Evolutionary conservation across 1,140 invertebrate genomes (phyloP).

Genomic region (Caerostris darwini): DNA sequence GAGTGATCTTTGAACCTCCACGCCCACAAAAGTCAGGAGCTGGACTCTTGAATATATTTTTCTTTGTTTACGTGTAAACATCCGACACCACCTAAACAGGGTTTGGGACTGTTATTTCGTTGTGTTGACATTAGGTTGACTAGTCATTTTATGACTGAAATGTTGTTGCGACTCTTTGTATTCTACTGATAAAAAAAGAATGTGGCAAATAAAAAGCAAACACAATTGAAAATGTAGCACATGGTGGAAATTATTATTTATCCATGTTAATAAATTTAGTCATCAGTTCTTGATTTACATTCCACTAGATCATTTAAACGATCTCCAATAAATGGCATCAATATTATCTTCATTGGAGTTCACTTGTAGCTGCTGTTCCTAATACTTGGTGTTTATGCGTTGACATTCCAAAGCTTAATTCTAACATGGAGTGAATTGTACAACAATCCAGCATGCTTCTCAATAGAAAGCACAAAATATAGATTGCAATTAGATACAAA

Average conservation of each 20-base stretch:
- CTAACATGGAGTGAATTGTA: slow-evolving; percentile 24
- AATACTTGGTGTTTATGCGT: slow-evolving; percentile 67
- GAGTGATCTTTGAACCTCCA: slow-evolving; percentile 58
- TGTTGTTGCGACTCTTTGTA: slow-evolving; percentile 72
- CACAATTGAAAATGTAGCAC: slow-evolving; percentile 19
- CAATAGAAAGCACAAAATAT: slow-evolving; percentile 62
- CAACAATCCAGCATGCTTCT: slow-evolving; percentile 48
- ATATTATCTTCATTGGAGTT: slow-evolving; percentile 66
- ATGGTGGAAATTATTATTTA: slow-evolving; percentile 36
- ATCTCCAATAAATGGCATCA: slow-evolving; percentile 54
- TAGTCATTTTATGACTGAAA: slow-evolving; percentile 76
- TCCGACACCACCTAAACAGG: slow-evolving; percentile 74
- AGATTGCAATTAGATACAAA: slow-evolving; percentile 49
- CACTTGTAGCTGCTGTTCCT: slow-evolving; percentile 72
- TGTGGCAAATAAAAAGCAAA: slow-evolving; percentile 51
- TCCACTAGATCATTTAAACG: slow-evolving; percentile 47
- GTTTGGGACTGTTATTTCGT: slow-evolving; percentile 77
- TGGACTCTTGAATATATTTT: slow-evolving; percentile 78
- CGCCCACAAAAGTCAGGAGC: slow-evolving; percentile 68
- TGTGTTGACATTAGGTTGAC: slow-evolving; percentile 74
- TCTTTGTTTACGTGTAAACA: slow-evolving; percentile 75
- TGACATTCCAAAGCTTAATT: slow-evolving; percentile 73
- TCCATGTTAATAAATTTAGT: slow-evolving; percentile 62
- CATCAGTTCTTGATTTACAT: slow-evolving; percentile 71
- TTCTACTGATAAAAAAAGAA: slow-evolving; percentile 28